A percentile compares a stretch with the other conserved stretches of the same genome.
Evolutionary conservation across 2,113 vertebrate species (phyloP).

Genomic region (Microcebus ravelobensis): DNA sequence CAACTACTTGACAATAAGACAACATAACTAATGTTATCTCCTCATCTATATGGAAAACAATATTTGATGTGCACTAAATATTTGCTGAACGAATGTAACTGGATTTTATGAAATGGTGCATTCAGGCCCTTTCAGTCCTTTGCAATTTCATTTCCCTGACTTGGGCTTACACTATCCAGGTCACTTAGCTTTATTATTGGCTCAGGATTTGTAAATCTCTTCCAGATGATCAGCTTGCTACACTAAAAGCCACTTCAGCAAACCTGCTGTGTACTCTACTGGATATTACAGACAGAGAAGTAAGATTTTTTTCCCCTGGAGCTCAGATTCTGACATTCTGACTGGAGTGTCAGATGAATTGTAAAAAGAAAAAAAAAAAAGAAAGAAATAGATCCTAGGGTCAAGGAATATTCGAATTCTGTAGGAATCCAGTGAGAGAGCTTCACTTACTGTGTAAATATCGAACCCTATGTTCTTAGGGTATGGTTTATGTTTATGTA

Average conservation of each 20-base stretch:
- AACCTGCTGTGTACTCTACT: background rate
- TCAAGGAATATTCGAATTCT: background rate
- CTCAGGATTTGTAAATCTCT: conserved; percentile 54
- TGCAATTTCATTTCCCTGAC: background rate
- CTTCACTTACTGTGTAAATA: background rate
- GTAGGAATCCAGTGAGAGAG: background rate
- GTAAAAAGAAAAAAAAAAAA: background rate
- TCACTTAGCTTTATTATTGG: conserved; percentile 39
- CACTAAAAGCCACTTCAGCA: conserved; percentile 21
- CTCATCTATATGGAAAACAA: background rate
- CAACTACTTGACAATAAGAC: background rate
- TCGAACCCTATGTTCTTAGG: background rate
- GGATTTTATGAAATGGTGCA: background rate
- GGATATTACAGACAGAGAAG: background rate
- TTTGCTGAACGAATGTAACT: background rate
- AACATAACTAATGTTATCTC: background rate
- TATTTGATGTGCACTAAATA: background rate
- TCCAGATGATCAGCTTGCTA: conserved; percentile 6
- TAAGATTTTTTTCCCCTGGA: background rate
- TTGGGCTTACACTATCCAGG: background rate
- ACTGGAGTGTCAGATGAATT: background rate
- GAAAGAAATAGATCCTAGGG: background rate
- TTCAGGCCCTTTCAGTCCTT: background rate
- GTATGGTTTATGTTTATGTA: background rate
- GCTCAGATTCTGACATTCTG: background rate